These are phyloP conservation scores for Pedetes capensis DNA, from an alignment of 2,113 vertebrate genomes.

Conservation along the genomic window DNA sequence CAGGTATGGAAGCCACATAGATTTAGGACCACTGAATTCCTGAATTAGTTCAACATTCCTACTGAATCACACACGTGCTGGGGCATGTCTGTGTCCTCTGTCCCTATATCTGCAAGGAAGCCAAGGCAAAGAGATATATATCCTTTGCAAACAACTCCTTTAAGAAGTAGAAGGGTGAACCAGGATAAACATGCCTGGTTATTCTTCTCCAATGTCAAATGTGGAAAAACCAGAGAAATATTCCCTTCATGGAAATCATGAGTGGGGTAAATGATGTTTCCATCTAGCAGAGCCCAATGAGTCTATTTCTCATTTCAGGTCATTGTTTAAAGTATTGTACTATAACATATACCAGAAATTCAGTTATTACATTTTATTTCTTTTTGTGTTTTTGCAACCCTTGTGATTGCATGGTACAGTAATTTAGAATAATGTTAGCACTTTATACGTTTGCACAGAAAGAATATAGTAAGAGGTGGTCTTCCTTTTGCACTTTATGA, in stretches of 20 bases:
- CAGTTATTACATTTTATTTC: neutral
- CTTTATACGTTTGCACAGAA: neutral
- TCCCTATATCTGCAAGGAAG: neutral
- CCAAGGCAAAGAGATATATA: too few relatives aligned
- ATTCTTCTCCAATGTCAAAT: neutral
- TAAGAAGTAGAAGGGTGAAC: neutral
- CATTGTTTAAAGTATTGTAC: neutral
- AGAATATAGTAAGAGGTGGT: neutral
- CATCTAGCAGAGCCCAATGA: neutral
- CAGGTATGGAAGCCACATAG: neutral
- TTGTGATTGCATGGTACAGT: neutral
- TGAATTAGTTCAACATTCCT: neutral
- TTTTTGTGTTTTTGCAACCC: neutral
- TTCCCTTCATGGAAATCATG: neutral
- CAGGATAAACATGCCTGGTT: neutral
- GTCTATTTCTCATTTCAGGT: neutral
- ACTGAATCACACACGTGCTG: accelerated
- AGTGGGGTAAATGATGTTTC: neutral
- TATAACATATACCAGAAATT: neutral
- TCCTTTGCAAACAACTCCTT: neutral
- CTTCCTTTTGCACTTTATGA: neutral
- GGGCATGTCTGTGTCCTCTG: neutral
- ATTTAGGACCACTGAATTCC: neutral
- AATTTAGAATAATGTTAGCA: neutral
- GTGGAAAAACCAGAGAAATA: neutral